These are phyloP conservation scores for Spheniscus mendiculus DNA, from an alignment of 2,113 vertebrate genomes.

Conservation along the genomic window DNA sequence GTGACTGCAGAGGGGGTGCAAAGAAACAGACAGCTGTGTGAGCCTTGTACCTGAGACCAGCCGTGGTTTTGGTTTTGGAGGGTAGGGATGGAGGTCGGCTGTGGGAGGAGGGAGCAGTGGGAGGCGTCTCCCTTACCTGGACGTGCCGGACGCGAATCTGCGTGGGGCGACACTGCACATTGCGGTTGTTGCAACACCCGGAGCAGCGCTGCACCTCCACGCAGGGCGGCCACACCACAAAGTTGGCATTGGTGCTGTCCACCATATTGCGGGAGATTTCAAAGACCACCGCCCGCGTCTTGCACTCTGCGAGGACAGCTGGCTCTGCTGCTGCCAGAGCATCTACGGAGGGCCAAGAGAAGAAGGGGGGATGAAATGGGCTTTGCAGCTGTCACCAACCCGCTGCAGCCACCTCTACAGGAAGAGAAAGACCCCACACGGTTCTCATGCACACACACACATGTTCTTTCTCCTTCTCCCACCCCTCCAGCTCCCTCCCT, in stretches of 20 bases:
- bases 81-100: not conserved
- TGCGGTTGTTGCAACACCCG: constrained; percentile 90
- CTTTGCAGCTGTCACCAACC: not conserved
- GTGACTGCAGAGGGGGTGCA: not conserved
- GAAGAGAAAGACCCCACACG: not conserved
- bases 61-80: too few relatives aligned
- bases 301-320: constrained; percentile 87
- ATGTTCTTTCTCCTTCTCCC: not conserved
- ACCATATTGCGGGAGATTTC: constrained; percentile 89
- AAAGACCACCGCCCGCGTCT: constrained; percentile 88
- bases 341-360: not conserved
- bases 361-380: not conserved
- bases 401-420: not conserved
- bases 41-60: accelerated
- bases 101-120: not conserved
- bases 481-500: not conserved
- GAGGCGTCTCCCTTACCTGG: constrained; percentile 67
- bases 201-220: constrained; percentile 97
- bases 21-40: not conserved
- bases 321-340: constrained; percentile 75
- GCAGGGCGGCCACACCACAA: constrained; percentile 90
- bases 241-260: constrained; percentile 90
- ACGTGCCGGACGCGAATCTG: constrained; percentile 82
- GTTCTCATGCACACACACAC: not conserved
- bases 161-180: constrained; percentile 81